Conservation (phyloP, 2,113 vertebrate species). For the Blennius ocellaris region DNA sequence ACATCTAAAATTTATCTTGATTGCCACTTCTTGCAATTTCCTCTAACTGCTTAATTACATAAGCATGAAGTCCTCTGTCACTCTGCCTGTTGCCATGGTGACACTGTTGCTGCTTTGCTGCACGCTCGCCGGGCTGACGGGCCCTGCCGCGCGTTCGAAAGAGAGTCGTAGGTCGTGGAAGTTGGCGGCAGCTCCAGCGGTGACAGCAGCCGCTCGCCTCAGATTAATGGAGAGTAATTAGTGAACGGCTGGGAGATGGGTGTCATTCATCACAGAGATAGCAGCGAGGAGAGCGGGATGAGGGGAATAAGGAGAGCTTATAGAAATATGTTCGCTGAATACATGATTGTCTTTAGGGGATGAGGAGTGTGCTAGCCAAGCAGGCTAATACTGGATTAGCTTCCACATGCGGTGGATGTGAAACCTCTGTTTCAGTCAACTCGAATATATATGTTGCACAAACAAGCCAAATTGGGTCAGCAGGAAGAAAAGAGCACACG, state of each 20-base stretch:
- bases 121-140: conserved; percentile 15
- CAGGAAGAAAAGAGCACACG: not conserved
- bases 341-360: conserved; percentile 42
- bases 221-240: conserved; percentile 80
- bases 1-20: conserved; percentile 22
- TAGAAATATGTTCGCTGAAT: conserved; percentile 52
- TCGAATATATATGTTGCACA: too few species aligned
- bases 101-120: conserved; percentile 52
- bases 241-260: conserved; percentile 58
- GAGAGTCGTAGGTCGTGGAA: conserved; percentile 13
- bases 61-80: conserved; percentile 37
- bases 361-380: conserved; percentile 51
- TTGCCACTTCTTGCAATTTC: conserved; percentile 46
- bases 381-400: conserved; percentile 69
- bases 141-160: conserved; percentile 26
- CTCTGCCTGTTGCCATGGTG: conserved; percentile 74
- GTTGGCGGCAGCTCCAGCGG: conserved; percentile 6
- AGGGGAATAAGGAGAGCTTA: conserved; percentile 19
- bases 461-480: not conserved
- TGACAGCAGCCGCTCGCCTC: conserved; percentile 60
- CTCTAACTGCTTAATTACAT: conserved; percentile 58
- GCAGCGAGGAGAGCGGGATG: conserved; percentile 10
- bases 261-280: conserved; percentile 71
- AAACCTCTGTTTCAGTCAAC: too few species aligned
- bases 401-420: conserved; percentile 16